Percentiles rank a stretch among this genome's conserved stretches.
These are phyloP conservation scores for Drosophila atripex DNA, from an alignment of 2,888 invertebrate species.

Conservation along the genomic window DNA sequence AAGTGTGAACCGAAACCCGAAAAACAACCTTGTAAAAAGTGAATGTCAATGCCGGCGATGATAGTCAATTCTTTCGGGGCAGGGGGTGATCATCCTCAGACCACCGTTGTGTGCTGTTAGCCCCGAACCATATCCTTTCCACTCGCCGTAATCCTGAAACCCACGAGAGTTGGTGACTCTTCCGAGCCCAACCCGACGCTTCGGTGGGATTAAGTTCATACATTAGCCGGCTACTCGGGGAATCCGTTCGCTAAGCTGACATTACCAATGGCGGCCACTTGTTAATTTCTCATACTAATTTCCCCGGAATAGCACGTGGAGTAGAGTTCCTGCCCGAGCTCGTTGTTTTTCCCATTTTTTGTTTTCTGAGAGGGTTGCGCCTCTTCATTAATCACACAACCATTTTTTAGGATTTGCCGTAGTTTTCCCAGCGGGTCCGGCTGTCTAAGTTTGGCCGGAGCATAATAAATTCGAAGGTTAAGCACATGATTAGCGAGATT, in stretches of 20 bases:
- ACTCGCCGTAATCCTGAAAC: conserved; percentile 68
- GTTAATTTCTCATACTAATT: conserved; percentile 76
- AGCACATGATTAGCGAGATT: conserved; percentile 77
- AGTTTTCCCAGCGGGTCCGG: conserved; percentile 34
- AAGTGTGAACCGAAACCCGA: conserved; percentile 38
- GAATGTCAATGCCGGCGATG: conserved; percentile 46
- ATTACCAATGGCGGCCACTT: conserved; percentile 77
- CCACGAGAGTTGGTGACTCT: conserved; percentile 50
- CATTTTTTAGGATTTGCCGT: conserved; percentile 79
- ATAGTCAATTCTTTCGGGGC: conserved; percentile 2
- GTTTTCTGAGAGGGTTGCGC: conserved; percentile 14
- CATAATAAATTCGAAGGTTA: conserved; percentile 72
- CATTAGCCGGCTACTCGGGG: conserved; percentile 53
- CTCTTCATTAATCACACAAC: conserved; percentile 77
- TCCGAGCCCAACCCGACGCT: conserved; percentile 29
- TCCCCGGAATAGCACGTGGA: conserved; percentile 42
- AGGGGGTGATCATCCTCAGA: conserved; percentile 4
- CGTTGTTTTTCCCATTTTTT: conserved; percentile 17
- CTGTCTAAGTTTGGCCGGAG: conserved; percentile 48
- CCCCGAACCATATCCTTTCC: conserved; percentile 51
- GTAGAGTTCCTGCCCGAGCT: conserved; percentile 35
- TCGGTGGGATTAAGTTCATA: conserved; percentile 68
- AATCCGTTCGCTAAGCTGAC: conserved; percentile 69
- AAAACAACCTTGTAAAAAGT: conserved; percentile 51
- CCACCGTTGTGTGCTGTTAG: conserved; percentile 36